phyloP scores from a whole-genome alignment of 2,797 vertebrate species.

The Garrulus glandarius region DNA sequence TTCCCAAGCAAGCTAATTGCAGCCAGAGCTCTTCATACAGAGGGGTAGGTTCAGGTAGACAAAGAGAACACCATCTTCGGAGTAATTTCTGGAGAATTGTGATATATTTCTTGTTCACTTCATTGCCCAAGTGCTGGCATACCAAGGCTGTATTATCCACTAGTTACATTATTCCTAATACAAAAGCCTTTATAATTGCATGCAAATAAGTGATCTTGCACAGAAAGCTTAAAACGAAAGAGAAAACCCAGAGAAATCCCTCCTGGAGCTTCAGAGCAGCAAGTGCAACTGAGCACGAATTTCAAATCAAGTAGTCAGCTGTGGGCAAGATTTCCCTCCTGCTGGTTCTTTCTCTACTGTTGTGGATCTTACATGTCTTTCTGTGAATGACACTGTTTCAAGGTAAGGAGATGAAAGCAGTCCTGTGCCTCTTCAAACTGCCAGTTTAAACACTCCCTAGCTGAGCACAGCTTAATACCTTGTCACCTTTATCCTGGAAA shows the following conservation, averaged over 20 bases:
- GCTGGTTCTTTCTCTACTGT: not conserved
- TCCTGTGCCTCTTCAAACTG: not conserved
- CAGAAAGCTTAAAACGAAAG: constrained; percentile 16
- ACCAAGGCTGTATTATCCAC: not conserved
- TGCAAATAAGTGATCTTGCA: not conserved
- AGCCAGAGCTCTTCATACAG: not conserved
- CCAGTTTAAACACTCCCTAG: not conserved
- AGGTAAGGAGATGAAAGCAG: not conserved
- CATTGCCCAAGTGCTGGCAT: not conserved
- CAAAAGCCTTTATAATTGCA: not conserved
- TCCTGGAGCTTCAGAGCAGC: not conserved
- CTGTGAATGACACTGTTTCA: not conserved
- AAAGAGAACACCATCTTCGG: not conserved
- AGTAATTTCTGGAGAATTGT: not conserved
- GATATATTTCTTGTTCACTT: not conserved
- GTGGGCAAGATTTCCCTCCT: not conserved
- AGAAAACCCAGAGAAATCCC: not conserved
- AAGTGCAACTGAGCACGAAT: not conserved
- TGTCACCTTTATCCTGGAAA: not conserved
- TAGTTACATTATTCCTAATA: not conserved
- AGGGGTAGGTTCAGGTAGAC: not conserved
- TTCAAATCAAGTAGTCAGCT: constrained; percentile 6
- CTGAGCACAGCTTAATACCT: not conserved
- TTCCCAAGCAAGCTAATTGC: not conserved
- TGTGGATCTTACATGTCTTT: not conserved